These are phyloP conservation scores for Ursus arctos DNA, from an alignment of 2,113 vertebrate genomes.

Conservation along the genomic window DNA sequence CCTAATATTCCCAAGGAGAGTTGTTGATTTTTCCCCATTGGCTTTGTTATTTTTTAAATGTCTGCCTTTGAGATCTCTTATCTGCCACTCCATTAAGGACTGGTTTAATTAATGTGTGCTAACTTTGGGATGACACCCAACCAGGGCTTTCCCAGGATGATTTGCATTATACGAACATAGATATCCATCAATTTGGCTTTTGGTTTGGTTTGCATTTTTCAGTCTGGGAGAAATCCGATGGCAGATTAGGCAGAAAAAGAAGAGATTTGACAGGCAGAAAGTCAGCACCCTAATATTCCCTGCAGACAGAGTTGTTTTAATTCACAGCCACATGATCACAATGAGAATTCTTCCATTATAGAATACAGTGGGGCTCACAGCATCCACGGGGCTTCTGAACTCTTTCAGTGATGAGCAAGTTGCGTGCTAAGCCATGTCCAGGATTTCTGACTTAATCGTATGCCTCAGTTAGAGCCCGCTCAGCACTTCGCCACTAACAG, in stretches of 20 bases:
- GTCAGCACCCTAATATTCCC: conserved; percentile 58
- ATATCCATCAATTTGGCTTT: conserved; percentile 42
- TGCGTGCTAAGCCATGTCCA: not conserved
- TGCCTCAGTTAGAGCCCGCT: not conserved
- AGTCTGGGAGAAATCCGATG: conserved; percentile 48
- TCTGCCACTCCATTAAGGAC: not conserved
- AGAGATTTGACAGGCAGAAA: conserved; percentile 65
- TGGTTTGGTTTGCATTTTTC: conserved; percentile 31
- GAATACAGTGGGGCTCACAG: conserved; percentile 68
- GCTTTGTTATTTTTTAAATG: conserved; percentile 42
- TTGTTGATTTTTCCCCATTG: conserved; percentile 27
- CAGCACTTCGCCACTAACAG: not conserved
- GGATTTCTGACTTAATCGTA: not conserved
- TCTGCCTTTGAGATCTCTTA: conserved; percentile 12
- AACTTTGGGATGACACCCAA: conserved; percentile 17
- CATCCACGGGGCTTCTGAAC: conserved; percentile 46
- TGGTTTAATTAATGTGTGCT: conserved; percentile 6
- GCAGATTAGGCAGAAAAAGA: conserved; percentile 56
- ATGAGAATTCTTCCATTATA: conserved; percentile 59
- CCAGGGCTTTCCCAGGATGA: conserved; percentile 39
- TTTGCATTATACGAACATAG: conserved; percentile 50
- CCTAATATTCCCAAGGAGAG: conserved; percentile 74
- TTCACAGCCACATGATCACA: conserved; percentile 40
- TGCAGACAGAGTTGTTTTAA: conserved; percentile 23
- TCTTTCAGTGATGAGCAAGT: conserved; percentile 20